Evolutionary conservation across 2,888 invertebrate genomes (phyloP).

Genomic region (Drosophila setosimentum): DNA sequence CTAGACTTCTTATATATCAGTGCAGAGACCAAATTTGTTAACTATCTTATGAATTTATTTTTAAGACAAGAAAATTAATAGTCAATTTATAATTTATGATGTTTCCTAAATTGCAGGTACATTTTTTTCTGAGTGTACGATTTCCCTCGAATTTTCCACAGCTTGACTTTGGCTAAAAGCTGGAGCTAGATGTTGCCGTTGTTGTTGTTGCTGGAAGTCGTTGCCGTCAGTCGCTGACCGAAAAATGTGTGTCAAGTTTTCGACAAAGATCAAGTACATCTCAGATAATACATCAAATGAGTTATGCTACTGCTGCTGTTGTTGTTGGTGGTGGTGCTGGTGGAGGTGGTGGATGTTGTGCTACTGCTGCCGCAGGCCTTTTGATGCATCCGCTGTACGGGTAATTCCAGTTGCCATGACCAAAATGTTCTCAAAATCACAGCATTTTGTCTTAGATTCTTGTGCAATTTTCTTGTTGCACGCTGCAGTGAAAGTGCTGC

Average conservation of each 20-base stretch:
- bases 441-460: conserved; percentile 46
- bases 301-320: conserved; percentile 21
- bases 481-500: conserved; percentile 67
- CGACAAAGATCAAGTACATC: conserved; percentile 84
- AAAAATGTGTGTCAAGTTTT: conserved; percentile 83
- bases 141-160: conserved; percentile 76
- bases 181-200: conserved; percentile 37
- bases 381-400: conserved; percentile 49
- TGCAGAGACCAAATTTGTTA: neutral
- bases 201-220: conserved; percentile 53
- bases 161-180: conserved; percentile 53
- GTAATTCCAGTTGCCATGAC: conserved; percentile 68
- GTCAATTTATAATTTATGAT: neutral
- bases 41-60: neutral
- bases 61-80: no score
- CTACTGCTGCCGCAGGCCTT: conserved; percentile 16
- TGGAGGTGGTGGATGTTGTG: conserved; percentile 22
- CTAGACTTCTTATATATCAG: neutral
- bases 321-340: conserved; percentile 13
- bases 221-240: conserved; percentile 67
- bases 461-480: conserved; percentile 55
- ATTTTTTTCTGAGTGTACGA: conserved; percentile 37
- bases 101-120: neutral
- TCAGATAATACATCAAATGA: conserved; percentile 69
- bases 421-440: conserved; percentile 70